phyloP scores from a whole-genome alignment of 2,888 invertebrate genomes.

The Cyrtodaria siliqua region DNA sequence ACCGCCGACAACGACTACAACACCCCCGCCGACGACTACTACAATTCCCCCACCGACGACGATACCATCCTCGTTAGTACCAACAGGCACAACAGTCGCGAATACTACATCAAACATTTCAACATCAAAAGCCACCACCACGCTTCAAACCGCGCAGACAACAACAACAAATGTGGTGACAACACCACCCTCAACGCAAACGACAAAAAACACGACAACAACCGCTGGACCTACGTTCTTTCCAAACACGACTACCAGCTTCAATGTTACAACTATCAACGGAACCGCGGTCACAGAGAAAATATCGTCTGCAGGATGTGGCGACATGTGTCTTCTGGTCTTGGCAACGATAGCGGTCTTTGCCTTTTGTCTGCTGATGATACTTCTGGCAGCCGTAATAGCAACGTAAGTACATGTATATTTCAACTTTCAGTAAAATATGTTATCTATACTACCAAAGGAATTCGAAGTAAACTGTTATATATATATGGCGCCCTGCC shows the following conservation, averaged over 20 bases:
- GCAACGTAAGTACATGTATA: too few species aligned
- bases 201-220: background rate
- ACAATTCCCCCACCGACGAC: background rate
- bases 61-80: background rate
- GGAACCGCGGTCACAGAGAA: background rate
- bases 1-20: slow-evolving; percentile 18
- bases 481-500: too few species aligned
- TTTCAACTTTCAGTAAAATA: too few species aligned
- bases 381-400: too few species aligned
- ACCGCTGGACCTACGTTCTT: background rate
- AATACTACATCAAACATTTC: background rate
- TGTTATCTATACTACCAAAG: too few species aligned
- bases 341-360: too few species aligned
- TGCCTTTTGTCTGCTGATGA: too few species aligned
- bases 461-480: too few species aligned
- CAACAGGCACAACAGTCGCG: background rate
- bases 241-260: background rate
- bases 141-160: background rate
- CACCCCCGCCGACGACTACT: slow-evolving; percentile 7
- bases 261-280: background rate
- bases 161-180: background rate
- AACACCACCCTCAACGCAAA: background rate
- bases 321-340: too few species aligned
- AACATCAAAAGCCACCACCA: background rate
- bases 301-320: too few species aligned